Base-by-base conservation (phyloP, 2,113 vertebrate genomes). In the Upupa epops region DNA sequence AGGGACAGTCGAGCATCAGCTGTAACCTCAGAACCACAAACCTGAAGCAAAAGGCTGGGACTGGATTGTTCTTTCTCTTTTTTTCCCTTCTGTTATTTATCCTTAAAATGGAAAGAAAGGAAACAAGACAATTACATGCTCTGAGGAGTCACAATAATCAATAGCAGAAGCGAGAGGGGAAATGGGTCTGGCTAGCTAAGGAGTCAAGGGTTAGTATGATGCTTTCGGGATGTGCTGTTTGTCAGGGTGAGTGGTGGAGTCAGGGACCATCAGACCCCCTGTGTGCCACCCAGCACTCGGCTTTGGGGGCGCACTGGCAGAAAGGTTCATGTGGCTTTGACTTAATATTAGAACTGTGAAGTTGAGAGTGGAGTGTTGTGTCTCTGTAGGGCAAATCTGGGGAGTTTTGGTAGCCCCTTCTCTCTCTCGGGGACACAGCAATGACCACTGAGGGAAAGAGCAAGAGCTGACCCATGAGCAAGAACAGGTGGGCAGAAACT, bases 251-350 rank as follows among this genome's bases (percentile, higher is more conserved):
- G 79, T 29, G 34, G 40, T 45, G 26, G 56, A 11, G 16, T 11
- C 1, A 21, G 55, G 15, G 16, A 72, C 8, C 59, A 9, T 7
- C 36, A 37, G 32, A 16, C 2, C 32, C 26, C 20, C 36, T 1
- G 0, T 0, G 0, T 1, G 18, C 12, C 18, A 40, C 69, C 2
- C 7, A 17, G 16, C 15, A 2, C 46, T 25, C 5, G 9, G 37
- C 36, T 17, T 7, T 3, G 1, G 13, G 19, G 20, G 4, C 15
- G 2, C 16, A 6, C 0, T 21, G 22, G 5, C 19, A 34, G 28
- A n/a, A 64, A 52, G 8, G 22, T 13, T 76, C 29, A 4, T 4
- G 0, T 7, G 29, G 5, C 19, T 13, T 12, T 29, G n/a, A 76
- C 46, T 58, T 12, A n/a, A 40, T 1, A 11, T 17, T 8, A 6